phyloP scores from a whole-genome alignment of 1,140 invertebrate genomes.

The Asbolus verrucosus region DNA sequence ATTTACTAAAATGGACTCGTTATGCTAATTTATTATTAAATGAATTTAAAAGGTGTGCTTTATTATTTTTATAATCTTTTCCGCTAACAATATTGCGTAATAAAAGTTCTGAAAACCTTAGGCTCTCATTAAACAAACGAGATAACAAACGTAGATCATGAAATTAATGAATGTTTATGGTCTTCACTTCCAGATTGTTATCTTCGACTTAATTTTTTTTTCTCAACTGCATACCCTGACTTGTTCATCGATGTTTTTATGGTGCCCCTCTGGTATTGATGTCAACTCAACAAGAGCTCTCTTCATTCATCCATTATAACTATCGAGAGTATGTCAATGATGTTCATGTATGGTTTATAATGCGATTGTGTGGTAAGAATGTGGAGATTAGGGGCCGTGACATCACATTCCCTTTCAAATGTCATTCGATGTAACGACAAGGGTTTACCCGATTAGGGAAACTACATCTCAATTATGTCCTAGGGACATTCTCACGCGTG shows the following conservation, averaged over 20 bases:
- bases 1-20: conserved; percentile 17
- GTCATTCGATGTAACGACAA: conserved; percentile 47
- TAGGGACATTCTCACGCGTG: conserved; percentile 28
- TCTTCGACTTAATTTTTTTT: conserved; percentile 18
- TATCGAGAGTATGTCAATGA: conserved; percentile 5
- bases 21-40: conserved; percentile 24
- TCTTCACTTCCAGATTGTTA: neutral
- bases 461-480: conserved; percentile 46
- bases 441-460: conserved; percentile 53
- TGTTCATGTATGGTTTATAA: conserved; percentile 32
- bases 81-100: conserved; percentile 22
- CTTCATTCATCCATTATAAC: conserved; percentile 28
- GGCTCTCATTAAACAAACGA: neutral
- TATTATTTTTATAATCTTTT: conserved; percentile 26
- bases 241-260: conserved; percentile 17
- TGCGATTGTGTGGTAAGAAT: conserved; percentile 35
- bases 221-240: neutral
- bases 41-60: conserved; percentile 31
- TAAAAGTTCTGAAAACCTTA: conserved; percentile 14
- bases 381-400: conserved; percentile 31
- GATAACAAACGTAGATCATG: too few species aligned
- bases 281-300: conserved; percentile 13
- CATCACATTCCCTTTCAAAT: conserved; percentile 41
- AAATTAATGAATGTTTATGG: conserved; percentile 36
- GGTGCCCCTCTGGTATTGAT: conserved; percentile 12